Percentiles rank a stretch among this genome's conserved stretches.
Evolutionary conservation across 2,888 invertebrate genomes (phyloP).

Genomic region (Pseudococcus viburni): DNA sequence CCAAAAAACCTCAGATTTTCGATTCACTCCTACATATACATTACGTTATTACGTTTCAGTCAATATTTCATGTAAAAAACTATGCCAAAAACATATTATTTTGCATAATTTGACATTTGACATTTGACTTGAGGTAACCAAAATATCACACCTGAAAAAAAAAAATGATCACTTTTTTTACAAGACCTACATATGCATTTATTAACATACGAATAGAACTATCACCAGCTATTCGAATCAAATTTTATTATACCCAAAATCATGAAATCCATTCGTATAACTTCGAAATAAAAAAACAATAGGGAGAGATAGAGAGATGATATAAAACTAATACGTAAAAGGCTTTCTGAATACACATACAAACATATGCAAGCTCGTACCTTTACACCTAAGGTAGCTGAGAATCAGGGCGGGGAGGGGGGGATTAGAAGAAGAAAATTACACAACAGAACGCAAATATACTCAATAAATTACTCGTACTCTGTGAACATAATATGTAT

Average conservation of each 20-base stretch:
- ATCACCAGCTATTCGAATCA: too few species aligned
- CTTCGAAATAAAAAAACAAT: not conserved
- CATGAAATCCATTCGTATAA: too few species aligned
- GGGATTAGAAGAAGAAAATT: not conserved
- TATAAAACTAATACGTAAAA: not conserved
- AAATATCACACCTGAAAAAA: not conserved
- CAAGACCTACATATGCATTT: too few species aligned
- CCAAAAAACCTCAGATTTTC: too few species aligned
- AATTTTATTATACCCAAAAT: too few species aligned
- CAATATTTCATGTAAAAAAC: too few species aligned
- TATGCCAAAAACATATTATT: not conserved
- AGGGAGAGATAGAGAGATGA: not conserved
- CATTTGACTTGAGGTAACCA: not conserved
- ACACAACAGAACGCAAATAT: not conserved
- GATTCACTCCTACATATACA: too few species aligned
- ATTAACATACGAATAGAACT: too few species aligned
- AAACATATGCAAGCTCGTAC: not conserved
- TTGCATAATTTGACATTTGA: not conserved
- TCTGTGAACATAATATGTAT: not conserved
- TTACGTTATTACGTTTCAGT: too few species aligned
- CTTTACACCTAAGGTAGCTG: too few species aligned
- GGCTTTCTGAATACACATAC: too few species aligned
- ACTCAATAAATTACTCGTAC: not conserved
- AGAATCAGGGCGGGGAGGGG: not conserved
- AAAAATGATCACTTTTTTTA: not conserved